Conservation (phyloP, 2,888 invertebrate species). For the Odontocerum albicorne region DNA sequence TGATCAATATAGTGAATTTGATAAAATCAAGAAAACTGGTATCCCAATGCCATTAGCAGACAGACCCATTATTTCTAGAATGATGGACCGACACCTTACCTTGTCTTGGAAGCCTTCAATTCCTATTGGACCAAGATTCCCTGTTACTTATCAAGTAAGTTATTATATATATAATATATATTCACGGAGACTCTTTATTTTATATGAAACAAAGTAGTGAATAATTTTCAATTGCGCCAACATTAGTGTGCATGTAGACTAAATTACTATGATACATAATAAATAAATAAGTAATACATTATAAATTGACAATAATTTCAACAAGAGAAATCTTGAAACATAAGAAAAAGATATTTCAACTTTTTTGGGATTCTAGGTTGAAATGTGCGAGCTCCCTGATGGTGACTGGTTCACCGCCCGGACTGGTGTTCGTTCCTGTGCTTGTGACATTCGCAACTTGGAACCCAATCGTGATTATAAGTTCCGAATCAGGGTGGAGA, state of each 20-base stretch:
- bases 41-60: constrained; percentile 87
- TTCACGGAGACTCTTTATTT: no score
- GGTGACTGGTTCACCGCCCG: constrained; percentile 92
- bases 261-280: no score
- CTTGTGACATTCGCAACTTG: constrained; percentile 85
- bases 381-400: constrained; percentile 90
- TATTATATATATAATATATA: no score
- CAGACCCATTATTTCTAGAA: constrained; percentile 88
- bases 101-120: constrained; percentile 94
- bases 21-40: constrained; percentile 79
- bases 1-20: constrained; percentile 83
- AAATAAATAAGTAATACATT: no score
- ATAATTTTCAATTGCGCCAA: no score
- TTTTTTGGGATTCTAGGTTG: constrained; percentile 63
- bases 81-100: constrained; percentile 86
- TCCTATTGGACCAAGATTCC: constrained; percentile 81
- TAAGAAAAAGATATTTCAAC: no score
- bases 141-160: constrained; percentile 85
- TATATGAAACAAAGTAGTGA: no score
- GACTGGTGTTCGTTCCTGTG: constrained; percentile 83
- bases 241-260: no score
- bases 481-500: constrained; percentile 94
- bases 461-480: constrained; percentile 94
- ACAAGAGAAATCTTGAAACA: no score
- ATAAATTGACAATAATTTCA: no score